Conservation (phyloP, 2,113 vertebrate genomes). For the Rhipidura dahli region DNA sequence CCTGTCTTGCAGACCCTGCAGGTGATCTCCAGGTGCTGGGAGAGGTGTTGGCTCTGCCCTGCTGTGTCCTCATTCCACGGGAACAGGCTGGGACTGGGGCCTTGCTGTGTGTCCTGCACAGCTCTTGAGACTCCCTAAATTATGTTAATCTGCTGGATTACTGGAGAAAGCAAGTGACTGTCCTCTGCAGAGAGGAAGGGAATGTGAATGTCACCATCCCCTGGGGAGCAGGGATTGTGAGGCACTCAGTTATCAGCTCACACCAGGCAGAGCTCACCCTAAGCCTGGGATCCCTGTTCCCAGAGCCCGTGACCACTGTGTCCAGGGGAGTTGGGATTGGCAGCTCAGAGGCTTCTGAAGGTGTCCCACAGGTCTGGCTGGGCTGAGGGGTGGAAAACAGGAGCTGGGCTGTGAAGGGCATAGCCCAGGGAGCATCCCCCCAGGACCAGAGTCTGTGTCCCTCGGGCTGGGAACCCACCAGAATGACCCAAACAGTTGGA, state of each 20-base stretch:
- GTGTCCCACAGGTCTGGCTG: neutral
- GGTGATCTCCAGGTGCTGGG: neutral
- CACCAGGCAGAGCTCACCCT: neutral
- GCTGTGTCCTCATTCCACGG: neutral
- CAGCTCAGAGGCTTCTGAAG: neutral
- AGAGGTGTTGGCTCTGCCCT: rapidly evolving
- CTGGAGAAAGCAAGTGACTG: neutral
- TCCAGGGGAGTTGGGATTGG: neutral
- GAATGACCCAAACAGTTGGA: rapidly evolving
- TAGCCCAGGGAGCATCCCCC: neutral
- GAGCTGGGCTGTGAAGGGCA: neutral
- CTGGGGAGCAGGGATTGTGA: neutral
- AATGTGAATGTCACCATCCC: neutral
- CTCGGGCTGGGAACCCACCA: neutral
- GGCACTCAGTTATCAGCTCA: neutral
- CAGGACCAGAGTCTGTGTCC: rapidly evolving
- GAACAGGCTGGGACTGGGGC: neutral
- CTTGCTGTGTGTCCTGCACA: neutral
- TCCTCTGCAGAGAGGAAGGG: neutral
- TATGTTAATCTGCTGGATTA: neutral
- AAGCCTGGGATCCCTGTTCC: neutral
- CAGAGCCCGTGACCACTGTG: rapidly evolving
- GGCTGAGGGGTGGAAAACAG: neutral
- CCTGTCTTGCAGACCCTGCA: neutral
- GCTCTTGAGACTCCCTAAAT: neutral